Base-by-base conservation (phyloP, 2,888 invertebrate species). In the Yponomeuta sedellus region DNA sequence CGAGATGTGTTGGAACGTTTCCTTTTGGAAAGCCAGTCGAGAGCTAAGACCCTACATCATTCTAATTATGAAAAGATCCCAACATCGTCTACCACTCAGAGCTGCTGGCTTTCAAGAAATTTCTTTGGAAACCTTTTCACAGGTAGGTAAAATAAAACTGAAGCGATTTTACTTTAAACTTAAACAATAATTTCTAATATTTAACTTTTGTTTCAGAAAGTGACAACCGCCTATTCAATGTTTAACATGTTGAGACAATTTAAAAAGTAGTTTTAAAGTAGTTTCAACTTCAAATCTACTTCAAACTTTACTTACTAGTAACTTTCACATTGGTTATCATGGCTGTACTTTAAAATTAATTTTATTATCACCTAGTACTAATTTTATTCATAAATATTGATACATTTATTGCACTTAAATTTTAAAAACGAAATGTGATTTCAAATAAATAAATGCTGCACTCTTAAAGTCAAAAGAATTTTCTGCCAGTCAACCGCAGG, bases 171-270 rank as follows among this genome's bases (percentile, higher is more conserved):
- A 8, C 8, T 34, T 34, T 34, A 34, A 5, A 34, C 34, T 34
- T 34, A 34, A 34, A 34, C 34, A 34, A 34, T 34, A 5, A 34
- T 34, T 0, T 34, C 34, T 34, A 34, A 34, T 34, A 8, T 64
- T 22, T 59, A 22, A 20, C 34, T 59, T 52, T 61, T 44, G 39
- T 85, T 83, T 65, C 82, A 86, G 85, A 83, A 81, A 77, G 78
- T 86, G 74, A 69, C 79, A 6, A 76, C 81, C 3, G 82, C 86
- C 1, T 86, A 86, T 72, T 80, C 83, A 1, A 75, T 75, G 28
- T 87, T 85, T 70, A 86, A 86, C 69, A 86, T 86, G 84, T 70
- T 84, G 16, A 74, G 86, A 56, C 81, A 84, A 73, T 71, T 66
- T 4, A 61, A 28, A n/a, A 10, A 59, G 2, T 22, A 20, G 11